These are phyloP conservation scores for Lichenostomus cassidix DNA, from an alignment of 2,113 vertebrate genomes.

Conservation along the genomic window DNA sequence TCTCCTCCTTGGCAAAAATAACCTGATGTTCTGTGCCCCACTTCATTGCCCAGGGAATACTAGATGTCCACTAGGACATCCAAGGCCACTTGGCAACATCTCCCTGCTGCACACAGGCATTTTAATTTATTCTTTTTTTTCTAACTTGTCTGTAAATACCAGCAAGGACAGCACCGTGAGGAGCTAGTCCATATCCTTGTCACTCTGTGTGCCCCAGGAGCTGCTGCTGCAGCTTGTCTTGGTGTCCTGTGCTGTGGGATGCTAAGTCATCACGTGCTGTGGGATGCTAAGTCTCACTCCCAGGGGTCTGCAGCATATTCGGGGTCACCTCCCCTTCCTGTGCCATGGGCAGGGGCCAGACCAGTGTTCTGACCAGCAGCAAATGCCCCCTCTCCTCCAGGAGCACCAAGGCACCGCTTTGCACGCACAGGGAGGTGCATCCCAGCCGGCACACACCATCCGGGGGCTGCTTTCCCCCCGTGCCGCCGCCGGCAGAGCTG, in stretches of 20 bases:
- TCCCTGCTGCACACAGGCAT: background rate
- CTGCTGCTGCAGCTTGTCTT: background rate
- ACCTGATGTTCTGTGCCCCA: background rate
- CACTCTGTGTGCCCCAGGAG: background rate
- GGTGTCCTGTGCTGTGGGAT: background rate
- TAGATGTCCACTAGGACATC: background rate
- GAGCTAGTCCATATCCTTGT: background rate
- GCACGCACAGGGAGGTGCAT: background rate
- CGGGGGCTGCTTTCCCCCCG: background rate
- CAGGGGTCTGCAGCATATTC: background rate
- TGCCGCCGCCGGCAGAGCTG: background rate
- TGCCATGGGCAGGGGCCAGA: background rate
- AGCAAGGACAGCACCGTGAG: background rate
- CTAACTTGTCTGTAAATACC: background rate
- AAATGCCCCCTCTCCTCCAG: background rate
- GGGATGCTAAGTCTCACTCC: background rate
- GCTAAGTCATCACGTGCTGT: background rate
- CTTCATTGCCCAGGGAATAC: background rate
- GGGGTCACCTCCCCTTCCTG: background rate
- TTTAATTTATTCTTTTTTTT: background rate
- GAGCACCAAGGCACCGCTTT: background rate
- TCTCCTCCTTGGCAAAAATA: background rate
- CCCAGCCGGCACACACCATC: background rate
- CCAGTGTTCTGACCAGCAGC: background rate
- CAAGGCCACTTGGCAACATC: rapidly evolving